A percentile compares a stretch with the other conserved stretches of the same genome.
Conservation (phyloP, 1,140 invertebrate genomes). For the Helicoverpa armigera region DNA sequence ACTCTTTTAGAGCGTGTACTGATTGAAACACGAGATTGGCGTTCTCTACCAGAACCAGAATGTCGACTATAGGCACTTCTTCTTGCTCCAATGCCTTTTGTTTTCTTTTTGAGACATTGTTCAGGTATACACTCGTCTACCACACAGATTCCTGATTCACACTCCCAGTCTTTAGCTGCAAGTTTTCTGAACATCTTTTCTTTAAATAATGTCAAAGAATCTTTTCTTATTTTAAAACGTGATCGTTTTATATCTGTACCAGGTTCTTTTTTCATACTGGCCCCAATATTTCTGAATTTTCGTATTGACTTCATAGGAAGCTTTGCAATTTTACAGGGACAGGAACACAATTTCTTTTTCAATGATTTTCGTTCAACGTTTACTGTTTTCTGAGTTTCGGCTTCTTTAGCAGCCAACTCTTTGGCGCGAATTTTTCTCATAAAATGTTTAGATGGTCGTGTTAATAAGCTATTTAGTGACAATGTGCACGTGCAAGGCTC, state of each 20-base stretch:
- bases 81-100: not conserved
- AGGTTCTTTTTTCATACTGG: not conserved
- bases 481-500: not conserved
- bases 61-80: not conserved
- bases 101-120: not conserved
- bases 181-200: conserved; percentile 34
- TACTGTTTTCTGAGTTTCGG: not conserved
- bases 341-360: not conserved
- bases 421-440: not conserved
- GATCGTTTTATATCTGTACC: not conserved
- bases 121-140: not conserved
- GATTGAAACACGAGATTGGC: not conserved
- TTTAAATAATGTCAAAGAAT: conserved; percentile 20
- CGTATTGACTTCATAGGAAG: not conserved
- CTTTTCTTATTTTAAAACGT: conserved; percentile 27
- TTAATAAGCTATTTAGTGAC: not conserved
- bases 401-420: not conserved
- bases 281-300: not conserved
- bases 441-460: not conserved
- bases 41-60: not conserved
- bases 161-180: conserved; percentile 6
- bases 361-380: not conserved
- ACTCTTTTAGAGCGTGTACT: not conserved
- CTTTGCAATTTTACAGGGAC: not conserved
- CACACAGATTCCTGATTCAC: not conserved